Conservation (phyloP, 1,140 invertebrate genomes). For the Trichomalopsis sarcophagae region DNA sequence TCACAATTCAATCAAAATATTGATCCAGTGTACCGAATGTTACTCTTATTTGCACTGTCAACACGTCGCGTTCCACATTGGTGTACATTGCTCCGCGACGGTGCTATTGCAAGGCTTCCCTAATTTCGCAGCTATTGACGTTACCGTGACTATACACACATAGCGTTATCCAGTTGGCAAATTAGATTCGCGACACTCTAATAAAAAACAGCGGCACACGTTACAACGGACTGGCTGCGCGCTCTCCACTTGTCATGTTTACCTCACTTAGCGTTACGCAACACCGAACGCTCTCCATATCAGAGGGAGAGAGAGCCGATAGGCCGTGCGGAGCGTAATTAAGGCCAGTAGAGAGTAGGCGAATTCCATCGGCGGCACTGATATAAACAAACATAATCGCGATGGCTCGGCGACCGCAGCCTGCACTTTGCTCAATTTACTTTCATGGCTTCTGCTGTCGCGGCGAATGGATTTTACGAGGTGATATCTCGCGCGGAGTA, state of each 20-base stretch:
- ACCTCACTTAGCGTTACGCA: background rate
- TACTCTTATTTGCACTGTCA: background rate
- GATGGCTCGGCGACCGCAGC: background rate
- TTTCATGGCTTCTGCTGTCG: background rate
- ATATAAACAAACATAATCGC: background rate
- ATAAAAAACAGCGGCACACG: too few relatives aligned
- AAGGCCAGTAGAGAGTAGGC: background rate
- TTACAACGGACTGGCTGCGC: too few relatives aligned
- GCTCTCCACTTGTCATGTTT: background rate
- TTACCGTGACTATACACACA: too few relatives aligned
- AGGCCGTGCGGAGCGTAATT: background rate
- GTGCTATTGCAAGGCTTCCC: background rate
- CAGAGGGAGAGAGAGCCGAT: background rate
- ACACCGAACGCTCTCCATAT: background rate
- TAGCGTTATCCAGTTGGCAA: too few relatives aligned
- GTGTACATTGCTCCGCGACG: background rate
- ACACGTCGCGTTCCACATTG: background rate
- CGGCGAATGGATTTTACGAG: background rate
- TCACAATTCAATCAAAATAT: background rate
- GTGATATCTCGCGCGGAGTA: background rate
- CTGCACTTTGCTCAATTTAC: background rate
- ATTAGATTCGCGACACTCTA: too few relatives aligned
- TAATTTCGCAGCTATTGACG: too few relatives aligned
- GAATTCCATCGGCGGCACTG: background rate
- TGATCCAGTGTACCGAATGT: background rate